These are phyloP conservation scores for Oxyteleia sp. DNA, from an alignment of 2,888 invertebrate genomes.

Conservation along the genomic window DNA sequence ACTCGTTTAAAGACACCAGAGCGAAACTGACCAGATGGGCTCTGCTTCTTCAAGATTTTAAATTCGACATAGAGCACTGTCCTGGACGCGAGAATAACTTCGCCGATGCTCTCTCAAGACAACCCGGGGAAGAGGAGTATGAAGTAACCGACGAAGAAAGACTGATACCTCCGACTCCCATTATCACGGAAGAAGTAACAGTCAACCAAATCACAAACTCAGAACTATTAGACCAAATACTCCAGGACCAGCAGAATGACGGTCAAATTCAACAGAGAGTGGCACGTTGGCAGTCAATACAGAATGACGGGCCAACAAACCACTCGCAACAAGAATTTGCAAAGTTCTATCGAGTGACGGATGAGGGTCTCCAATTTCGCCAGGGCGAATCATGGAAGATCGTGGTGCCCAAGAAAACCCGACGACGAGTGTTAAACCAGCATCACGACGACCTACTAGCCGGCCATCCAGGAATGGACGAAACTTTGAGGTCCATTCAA, in stretches of 20 bases:
- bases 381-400: background rate
- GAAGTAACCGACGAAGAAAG: constrained; percentile 6
- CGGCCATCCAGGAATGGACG: constrained; percentile 75
- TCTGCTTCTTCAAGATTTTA: constrained; percentile 7
- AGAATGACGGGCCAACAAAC: too few species aligned
- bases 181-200: too few species aligned
- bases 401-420: constrained; percentile 2
- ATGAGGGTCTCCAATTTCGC: background rate
- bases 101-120: constrained; percentile 20
- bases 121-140: background rate
- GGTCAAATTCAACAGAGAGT: background rate
- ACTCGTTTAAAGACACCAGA: background rate
- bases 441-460: constrained; percentile 54
- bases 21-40: constrained; percentile 39
- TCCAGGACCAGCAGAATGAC: background rate
- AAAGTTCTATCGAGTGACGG: background rate
- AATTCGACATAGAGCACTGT: background rate
- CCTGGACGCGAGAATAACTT: constrained; percentile 10
- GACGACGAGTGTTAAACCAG: constrained; percentile 12
- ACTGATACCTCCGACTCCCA: background rate
- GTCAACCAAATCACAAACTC: too few species aligned
- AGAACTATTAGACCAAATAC: background rate
- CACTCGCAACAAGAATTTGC: too few species aligned
- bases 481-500: constrained; percentile 62
- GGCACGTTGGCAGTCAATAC: too few species aligned